Evolutionary conservation across 92 coral and sea anemone species (phyloP), one percentile per base, ranked within the genome.

Genomic region (Actinernus sp.): DNA sequence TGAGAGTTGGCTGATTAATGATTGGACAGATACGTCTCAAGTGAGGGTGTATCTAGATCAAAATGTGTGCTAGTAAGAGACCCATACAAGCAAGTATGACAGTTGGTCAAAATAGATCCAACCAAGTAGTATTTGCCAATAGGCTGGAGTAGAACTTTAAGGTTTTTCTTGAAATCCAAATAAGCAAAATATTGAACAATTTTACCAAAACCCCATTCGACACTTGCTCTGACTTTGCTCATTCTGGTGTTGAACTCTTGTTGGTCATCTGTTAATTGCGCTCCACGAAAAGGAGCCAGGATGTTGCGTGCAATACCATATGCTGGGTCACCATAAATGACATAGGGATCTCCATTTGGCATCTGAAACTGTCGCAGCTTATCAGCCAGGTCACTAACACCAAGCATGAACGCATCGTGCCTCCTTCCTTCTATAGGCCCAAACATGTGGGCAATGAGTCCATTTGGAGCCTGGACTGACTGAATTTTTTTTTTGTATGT

Each of bases 331-430:
- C n/a, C n/a, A n/a, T n/a, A n/a, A n/a, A n/a, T n/a, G n/a, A n/a
- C n/a, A n/a, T n/a, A n/a, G n/a, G 89, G 88, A 17, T 88, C 93
- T 37, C 93, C 93, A 61, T 33, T 71, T 1, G 88, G 85, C 46
- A 24, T 87, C 43, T 38, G 58, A 49, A 81, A 53, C 53, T 50
- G 11, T 20, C 49, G 26, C 12, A 83, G 78, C 38, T 83, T 65
- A 25, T 65, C 74, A 4, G 49, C 16, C 8, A 79, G 49, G 21
- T 84, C 92, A 74, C 92, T 79, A 16, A 37, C 84, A 4, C 77
- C 78, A 22, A 87, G 88, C 93, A 87, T 87, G 29, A 81, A n/a
- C n/a, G n/a, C n/a, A n/a, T n/a, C n/a, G n/a, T n/a, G n/a, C n/a
- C n/a, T n/a, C n/a, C n/a, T n/a, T n/a, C n/a, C n/a, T n/a, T n/a